These are phyloP conservation scores for Lucilia cuprina DNA, from an alignment of 1,140 invertebrate species.

Conservation along the genomic window DNA sequence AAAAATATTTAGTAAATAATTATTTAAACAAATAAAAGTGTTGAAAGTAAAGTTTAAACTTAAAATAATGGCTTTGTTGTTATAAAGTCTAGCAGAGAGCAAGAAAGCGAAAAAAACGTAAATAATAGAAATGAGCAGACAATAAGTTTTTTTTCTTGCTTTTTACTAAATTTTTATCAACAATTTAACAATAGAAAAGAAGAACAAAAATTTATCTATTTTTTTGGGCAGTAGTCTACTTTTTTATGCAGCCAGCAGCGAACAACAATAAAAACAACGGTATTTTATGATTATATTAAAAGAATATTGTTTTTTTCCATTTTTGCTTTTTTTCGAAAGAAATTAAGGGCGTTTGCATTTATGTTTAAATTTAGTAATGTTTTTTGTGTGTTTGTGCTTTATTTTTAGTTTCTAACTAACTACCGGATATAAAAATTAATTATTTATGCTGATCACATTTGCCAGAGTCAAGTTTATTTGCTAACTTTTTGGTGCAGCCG, in stretches of 20 bases:
- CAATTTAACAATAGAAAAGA: neutral
- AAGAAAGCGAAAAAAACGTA: no score
- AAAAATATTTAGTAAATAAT: no score
- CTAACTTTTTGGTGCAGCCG: no score
- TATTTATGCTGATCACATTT: constrained; percentile 28
- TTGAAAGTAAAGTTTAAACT: no score
- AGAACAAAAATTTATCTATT: neutral
- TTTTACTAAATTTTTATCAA: neutral
- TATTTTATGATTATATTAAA: neutral
- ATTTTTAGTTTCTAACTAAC: neutral
- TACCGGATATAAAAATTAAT: constrained; percentile 29
- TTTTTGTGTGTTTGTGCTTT: neutral
- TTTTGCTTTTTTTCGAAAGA: no score
- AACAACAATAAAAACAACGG: neutral
- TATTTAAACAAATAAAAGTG: no score
- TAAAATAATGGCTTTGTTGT: neutral
- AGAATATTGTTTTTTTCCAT: neutral
- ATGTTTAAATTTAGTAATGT: neutral
- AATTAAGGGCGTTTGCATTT: constrained; percentile 1
- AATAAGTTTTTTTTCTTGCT: neutral
- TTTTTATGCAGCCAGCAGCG: neutral
- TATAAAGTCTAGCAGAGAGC: no score
- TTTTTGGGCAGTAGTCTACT: neutral
- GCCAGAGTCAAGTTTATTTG: neutral
- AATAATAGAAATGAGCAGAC: neutral